phyloP scores from a whole-genome alignment of 2,797 vertebrate genomes.

The Eulemur coronatus region DNA sequence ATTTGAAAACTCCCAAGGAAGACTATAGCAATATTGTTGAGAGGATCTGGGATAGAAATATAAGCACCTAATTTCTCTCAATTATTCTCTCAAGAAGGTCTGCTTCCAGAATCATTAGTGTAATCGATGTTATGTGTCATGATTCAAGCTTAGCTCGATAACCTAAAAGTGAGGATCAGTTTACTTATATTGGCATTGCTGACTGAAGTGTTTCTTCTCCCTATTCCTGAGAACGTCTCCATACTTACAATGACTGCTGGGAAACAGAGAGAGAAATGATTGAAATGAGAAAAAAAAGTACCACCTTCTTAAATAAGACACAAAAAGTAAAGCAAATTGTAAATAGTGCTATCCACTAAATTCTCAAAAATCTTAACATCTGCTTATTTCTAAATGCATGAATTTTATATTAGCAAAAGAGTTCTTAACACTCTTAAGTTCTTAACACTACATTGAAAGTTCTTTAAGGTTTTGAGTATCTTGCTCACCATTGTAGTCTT shows the following conservation, averaged over 20 bases:
- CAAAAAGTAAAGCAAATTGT: not conserved
- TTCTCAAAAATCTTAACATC: not conserved
- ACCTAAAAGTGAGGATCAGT: not conserved
- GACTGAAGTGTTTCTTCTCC: not conserved
- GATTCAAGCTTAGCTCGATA: slow-evolving; percentile 33
- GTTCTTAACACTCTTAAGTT: not conserved
- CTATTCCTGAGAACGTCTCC: not conserved
- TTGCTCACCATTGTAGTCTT: not conserved
- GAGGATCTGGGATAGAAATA: slow-evolving; percentile 25
- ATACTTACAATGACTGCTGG: not conserved
- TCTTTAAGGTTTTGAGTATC: not conserved
- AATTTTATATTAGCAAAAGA: not conserved
- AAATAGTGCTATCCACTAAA: not conserved
- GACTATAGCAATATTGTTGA: not conserved
- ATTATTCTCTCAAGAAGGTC: slow-evolving; percentile 34
- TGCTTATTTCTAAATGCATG: not conserved
- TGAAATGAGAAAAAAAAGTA: not conserved
- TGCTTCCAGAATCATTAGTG: slow-evolving; percentile 25
- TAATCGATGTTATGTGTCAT: not conserved
- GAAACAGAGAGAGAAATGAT: not conserved
- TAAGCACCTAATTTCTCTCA: not conserved
- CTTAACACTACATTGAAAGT: not conserved
- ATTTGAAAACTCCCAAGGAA: slow-evolving; percentile 32
- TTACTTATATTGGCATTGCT: not conserved
- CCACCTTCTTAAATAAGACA: not conserved